Evolutionary conservation across 2,797 vertebrate species (phyloP).

Genomic region (Sebastes goodei): DNA sequence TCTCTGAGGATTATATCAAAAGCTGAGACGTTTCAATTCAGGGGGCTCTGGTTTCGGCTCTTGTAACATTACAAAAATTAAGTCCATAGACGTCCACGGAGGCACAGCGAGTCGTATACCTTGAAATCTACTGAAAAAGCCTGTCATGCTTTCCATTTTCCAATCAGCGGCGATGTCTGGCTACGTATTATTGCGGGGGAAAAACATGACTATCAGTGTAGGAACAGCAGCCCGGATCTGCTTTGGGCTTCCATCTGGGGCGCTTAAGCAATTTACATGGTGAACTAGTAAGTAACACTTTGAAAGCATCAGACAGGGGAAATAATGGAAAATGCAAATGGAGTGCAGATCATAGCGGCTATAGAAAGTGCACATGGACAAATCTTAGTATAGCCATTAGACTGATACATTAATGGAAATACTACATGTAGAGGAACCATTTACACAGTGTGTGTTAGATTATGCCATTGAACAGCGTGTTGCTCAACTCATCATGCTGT

Average conservation of each 20-base stretch:
- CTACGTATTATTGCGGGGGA: constrained; percentile 27
- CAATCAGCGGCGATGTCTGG: constrained; percentile 28
- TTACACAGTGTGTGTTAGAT: constrained; percentile 35
- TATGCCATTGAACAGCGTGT: constrained; percentile 38
- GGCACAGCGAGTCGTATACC: neutral
- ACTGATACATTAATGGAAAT: constrained; percentile 39
- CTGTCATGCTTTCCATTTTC: constrained; percentile 24
- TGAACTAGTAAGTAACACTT: constrained; percentile 50
- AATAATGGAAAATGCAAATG: constrained; percentile 70
- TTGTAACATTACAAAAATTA: constrained; percentile 7
- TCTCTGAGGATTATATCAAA: constrained; percentile 17
- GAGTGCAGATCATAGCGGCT: constrained; percentile 21
- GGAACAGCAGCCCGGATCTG: constrained; percentile 17
- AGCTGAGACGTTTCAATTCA: neutral
- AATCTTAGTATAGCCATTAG: constrained; percentile 50
- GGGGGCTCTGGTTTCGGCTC: neutral
- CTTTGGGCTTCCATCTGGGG: constrained; percentile 40
- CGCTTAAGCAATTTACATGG: constrained; percentile 48
- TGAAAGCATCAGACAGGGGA: constrained; percentile 39
- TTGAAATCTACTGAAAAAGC: constrained; percentile 31
- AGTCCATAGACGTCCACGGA: constrained; percentile 9
- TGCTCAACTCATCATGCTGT: neutral
- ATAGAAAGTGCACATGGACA: constrained; percentile 28
- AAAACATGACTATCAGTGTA: constrained; percentile 43
- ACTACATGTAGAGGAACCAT: constrained; percentile 42